A percentile compares a stretch with the other conserved stretches of the same genome.
phyloP scores from a whole-genome alignment of 2,888 invertebrate species.

The Pteria penguin region DNA sequence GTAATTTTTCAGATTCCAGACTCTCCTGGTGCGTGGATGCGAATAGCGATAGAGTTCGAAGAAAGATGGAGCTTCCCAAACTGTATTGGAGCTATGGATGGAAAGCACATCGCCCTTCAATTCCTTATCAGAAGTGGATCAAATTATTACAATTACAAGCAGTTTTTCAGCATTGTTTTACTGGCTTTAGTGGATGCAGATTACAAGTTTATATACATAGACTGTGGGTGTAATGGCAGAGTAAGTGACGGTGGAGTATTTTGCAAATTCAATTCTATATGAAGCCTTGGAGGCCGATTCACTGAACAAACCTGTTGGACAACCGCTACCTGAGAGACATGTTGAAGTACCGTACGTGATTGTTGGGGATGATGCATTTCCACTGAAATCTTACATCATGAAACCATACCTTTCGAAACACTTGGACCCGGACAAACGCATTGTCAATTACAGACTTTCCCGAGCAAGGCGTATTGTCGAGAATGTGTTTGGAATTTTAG shows the following conservation, averaged over 20 bases:
- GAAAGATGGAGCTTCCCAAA: constrained; percentile 30
- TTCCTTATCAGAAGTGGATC: constrained; percentile 3
- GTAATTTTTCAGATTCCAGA: constrained; percentile 25
- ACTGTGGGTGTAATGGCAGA: constrained; percentile 41
- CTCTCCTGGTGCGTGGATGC: constrained; percentile 5
- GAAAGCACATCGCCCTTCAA: constrained; percentile 17
- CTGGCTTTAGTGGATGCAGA: constrained; percentile 35
- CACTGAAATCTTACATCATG: too few relatives aligned
- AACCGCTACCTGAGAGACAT: constrained; percentile 17
- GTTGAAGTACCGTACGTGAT: constrained; percentile 26
- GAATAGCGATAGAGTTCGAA: constrained; percentile 7
- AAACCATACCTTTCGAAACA: too few relatives aligned
- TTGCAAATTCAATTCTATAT: constrained; percentile 26
- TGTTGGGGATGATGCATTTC: too few relatives aligned
- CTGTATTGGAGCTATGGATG: constrained; percentile 34
- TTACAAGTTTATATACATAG: constrained; percentile 36
- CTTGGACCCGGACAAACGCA: too few relatives aligned
- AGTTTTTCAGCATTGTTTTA: constrained; percentile 13
- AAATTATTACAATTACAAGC: constrained; percentile 28
- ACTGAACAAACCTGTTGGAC: not conserved
- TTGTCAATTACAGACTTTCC: constrained; percentile 18
- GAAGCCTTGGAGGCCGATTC: constrained; percentile 5
- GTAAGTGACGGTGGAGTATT: constrained; percentile 32
- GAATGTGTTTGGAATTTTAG: constrained; percentile 32
- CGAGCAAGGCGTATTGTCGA: constrained; percentile 28